A percentile compares a stretch with the other conserved stretches of the same genome.
Evolutionary conservation across 2,888 invertebrate genomes (phyloP).

Genomic region (Sminthurinus aureus): DNA sequence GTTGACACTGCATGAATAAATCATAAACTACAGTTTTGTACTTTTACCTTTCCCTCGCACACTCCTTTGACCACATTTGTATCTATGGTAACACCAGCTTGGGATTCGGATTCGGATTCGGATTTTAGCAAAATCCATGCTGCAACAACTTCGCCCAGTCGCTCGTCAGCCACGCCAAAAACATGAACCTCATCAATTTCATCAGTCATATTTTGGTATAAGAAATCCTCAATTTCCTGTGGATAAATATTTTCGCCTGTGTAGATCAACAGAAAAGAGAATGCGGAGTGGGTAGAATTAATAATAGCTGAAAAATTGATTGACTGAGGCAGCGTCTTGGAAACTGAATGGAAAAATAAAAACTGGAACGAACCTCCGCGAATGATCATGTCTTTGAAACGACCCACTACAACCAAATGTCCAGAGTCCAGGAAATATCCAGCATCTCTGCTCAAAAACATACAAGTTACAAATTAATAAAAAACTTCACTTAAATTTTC

Average conservation of each 20-base stretch:
- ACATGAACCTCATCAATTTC: slow-evolving; percentile 77
- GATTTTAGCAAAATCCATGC: slow-evolving; percentile 72
- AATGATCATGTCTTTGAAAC: slow-evolving; percentile 80
- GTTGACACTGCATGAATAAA: too few species aligned
- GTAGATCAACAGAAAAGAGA: too few species aligned
- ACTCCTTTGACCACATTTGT: slow-evolving; percentile 70
- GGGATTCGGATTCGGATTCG: too few species aligned
- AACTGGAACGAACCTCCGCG: slow-evolving; percentile 72
- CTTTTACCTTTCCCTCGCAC: slow-evolving; percentile 69
- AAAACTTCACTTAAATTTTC: too few species aligned
- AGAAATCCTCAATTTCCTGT: slow-evolving; percentile 76
- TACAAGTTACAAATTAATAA: background rate
- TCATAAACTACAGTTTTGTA: too few species aligned
- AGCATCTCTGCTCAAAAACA: slow-evolving; percentile 69
- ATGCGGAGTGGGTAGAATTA: too few species aligned
- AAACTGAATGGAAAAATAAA: too few species aligned
- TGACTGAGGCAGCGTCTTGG: too few species aligned
- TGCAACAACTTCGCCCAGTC: slow-evolving; percentile 59
- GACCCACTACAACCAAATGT: slow-evolving; percentile 75
- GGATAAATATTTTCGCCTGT: slow-evolving; percentile 78
- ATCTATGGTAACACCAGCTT: slow-evolving; percentile 67
- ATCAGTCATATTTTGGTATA: slow-evolving; percentile 78
- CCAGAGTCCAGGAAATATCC: slow-evolving; percentile 74
- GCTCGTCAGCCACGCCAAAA: slow-evolving; percentile 65
- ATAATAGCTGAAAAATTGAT: too few species aligned